Percentiles rank a stretch among this genome's conserved stretches.
phyloP scores from a whole-genome alignment of 2,113 vertebrate species.

The Brachionichthys hirsutus region DNA sequence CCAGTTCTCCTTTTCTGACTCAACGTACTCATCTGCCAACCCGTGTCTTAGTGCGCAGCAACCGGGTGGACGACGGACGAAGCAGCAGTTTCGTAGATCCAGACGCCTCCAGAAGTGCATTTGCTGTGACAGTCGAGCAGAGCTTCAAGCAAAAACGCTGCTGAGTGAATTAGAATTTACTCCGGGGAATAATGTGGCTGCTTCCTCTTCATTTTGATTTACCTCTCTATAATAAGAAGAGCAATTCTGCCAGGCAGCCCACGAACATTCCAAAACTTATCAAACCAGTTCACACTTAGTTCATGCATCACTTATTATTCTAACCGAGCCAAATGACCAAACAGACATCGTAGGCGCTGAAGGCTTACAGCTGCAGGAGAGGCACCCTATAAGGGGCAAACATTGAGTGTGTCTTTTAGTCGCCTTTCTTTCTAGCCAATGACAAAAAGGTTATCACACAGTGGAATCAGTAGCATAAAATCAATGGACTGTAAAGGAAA shows the following conservation, averaged over 20 bases:
- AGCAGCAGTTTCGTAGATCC: conserved; percentile 19
- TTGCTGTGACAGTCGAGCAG: conserved; percentile 11
- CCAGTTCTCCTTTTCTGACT: conserved; percentile 20
- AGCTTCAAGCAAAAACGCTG: conserved; percentile 17
- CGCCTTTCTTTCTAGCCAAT: neutral
- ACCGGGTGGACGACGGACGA: conserved; percentile 17
- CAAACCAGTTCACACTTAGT: too few species aligned
- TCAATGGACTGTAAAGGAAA: neutral
- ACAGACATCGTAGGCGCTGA: too few species aligned
- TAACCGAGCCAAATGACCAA: too few species aligned
- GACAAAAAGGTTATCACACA: neutral
- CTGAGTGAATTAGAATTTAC: conserved; percentile 24
- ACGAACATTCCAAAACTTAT: too few species aligned
- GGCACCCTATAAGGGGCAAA: too few species aligned
- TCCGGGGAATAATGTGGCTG: conserved; percentile 19
- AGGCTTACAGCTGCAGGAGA: too few species aligned
- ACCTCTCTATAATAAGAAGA: conserved; percentile 21
- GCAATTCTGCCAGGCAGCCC: neutral
- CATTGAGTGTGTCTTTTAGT: neutral
- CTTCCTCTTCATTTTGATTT: conserved; percentile 33
- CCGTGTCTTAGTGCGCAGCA: neutral
- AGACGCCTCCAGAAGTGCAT: conserved; percentile 10
- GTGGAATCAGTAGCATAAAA: neutral
- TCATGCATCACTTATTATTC: too few species aligned
- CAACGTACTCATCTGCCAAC: conserved; percentile 14